Conservation (phyloP, 2,888 invertebrate genomes). For the Habroteleia sp. region DNA sequence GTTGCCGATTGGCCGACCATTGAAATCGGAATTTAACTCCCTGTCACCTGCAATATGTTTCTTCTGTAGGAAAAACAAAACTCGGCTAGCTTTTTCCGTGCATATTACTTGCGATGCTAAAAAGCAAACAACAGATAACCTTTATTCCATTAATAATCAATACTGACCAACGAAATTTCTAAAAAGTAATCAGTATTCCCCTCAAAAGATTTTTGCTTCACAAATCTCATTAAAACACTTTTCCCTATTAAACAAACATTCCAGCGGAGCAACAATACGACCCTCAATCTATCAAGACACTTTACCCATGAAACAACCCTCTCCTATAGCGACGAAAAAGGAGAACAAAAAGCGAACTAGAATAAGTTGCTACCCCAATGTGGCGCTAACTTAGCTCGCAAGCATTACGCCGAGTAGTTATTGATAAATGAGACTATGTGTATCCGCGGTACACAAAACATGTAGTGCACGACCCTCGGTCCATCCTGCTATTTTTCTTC, state of each 20-base stretch:
- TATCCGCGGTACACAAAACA: not conserved
- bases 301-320: not conserved
- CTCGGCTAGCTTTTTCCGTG: too few species aligned
- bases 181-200: not conserved
- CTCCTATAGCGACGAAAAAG: not conserved
- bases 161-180: not conserved
- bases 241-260: not conserved
- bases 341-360: not conserved
- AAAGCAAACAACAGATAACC: too few species aligned
- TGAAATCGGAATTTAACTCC: too few species aligned
- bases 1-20: too few species aligned
- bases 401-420: not conserved
- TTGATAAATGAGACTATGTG: not conserved
- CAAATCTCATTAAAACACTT: not conserved
- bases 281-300: not conserved
- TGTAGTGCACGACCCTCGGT: not conserved
- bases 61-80: too few species aligned
- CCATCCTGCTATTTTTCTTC: not conserved
- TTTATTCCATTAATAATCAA: too few species aligned
- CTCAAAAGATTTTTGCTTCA: too few species aligned
- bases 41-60: too few species aligned
- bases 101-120: too few species aligned
- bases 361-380: conserved; percentile 5
- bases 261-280: not conserved
- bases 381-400: not conserved